Evolutionary conservation across 2,797 vertebrate genomes (phyloP).

Genomic region (Onychomys leucogaster): DNA sequence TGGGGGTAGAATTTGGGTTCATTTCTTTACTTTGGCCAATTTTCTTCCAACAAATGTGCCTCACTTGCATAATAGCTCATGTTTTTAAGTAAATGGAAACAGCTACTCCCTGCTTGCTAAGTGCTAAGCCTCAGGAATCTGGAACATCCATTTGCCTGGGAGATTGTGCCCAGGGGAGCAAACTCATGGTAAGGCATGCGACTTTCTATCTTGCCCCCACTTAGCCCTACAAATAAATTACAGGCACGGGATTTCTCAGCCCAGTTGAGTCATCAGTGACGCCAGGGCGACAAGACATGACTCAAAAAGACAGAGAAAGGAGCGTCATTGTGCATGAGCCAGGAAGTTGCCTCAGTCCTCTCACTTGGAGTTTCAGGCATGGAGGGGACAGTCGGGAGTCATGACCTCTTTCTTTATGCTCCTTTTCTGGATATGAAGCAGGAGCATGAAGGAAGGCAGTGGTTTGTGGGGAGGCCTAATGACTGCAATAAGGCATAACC

Average conservation of each 20-base stretch:
- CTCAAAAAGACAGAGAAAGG: conserved; percentile 53
- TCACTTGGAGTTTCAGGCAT: not conserved
- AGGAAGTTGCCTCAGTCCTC: conserved; percentile 53
- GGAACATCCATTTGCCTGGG: not conserved
- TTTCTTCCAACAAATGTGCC: not conserved
- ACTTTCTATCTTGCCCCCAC: not conserved
- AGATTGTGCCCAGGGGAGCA: not conserved
- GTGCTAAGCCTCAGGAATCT: not conserved
- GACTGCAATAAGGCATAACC: not conserved
- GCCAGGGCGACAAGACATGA: conserved; percentile 25
- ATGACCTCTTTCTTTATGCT: not conserved
- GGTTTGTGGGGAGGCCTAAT: not conserved
- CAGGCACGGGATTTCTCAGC: not conserved
- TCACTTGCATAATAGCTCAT: conserved; percentile 33
- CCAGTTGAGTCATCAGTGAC: conserved; percentile 12
- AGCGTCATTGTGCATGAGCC: not conserved
- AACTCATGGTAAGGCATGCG: not conserved
- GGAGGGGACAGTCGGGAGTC: not conserved
- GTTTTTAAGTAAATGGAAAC: conserved; percentile 5
- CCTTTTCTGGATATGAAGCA: not conserved
- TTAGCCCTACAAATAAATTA: not conserved
- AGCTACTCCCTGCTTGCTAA: not conserved
- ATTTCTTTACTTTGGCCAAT: not conserved
- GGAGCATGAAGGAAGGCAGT: not conserved
- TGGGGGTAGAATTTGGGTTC: not conserved